These are phyloP conservation scores for Ceraclea dissimilis DNA, from an alignment of 2,888 invertebrate species.

Conservation along the genomic window DNA sequence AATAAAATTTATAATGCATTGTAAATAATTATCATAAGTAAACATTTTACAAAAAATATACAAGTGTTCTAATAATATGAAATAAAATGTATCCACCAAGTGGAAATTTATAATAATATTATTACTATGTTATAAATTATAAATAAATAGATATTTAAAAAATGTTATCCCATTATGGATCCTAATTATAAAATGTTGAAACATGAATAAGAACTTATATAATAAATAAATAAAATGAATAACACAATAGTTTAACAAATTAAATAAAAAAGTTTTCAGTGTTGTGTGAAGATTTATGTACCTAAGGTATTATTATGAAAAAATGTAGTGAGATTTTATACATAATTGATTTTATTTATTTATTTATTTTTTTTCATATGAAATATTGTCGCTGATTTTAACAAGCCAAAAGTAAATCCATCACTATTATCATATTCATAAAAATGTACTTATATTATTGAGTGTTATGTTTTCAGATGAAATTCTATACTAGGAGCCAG, in stretches of 20 bases:
- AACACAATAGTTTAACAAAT: not conserved
- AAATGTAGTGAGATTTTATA: not conserved
- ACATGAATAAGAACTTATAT: not conserved
- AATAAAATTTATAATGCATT: too few relatives aligned
- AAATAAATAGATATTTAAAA: not conserved
- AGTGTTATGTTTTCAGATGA: too few relatives aligned
- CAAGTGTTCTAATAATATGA: not conserved
- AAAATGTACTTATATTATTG: too few relatives aligned
- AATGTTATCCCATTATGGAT: too few relatives aligned
- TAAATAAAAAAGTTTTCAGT: not conserved
- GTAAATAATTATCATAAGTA: too few relatives aligned
- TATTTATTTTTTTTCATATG: not conserved
- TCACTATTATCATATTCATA: too few relatives aligned
- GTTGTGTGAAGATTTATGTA: not conserved
- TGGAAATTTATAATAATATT: slow-evolving; percentile 16
- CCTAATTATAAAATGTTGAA: too few relatives aligned
- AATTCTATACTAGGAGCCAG: too few relatives aligned
- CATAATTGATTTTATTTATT: too few relatives aligned
- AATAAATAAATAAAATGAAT: not conserved
- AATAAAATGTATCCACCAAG: slow-evolving; percentile 24
- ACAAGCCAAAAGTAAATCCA: not conserved
- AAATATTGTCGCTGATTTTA: too few relatives aligned
- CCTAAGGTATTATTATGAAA: not conserved
- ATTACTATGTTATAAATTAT: slow-evolving; percentile 5
- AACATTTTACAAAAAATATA: not conserved